Conservation (phyloP, 2,113 vertebrate species). For the Leucosticte australis region DNA sequence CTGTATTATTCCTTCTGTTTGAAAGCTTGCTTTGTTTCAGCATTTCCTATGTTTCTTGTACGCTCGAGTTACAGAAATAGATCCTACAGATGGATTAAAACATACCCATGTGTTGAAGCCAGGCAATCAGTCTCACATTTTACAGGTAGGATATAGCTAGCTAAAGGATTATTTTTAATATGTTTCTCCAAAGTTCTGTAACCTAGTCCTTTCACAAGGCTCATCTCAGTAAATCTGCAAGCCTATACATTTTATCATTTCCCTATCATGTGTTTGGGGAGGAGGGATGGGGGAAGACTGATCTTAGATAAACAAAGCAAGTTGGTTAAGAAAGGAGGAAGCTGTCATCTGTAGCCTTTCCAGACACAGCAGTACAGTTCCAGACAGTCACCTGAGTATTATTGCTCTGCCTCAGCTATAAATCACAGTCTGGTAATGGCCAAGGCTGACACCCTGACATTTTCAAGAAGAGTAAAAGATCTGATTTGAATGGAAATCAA, state of each 20-base stretch:
- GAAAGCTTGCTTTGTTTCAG: constrained; percentile 37
- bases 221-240: constrained; percentile 54
- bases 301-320: constrained; percentile 41
- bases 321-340: constrained; percentile 58
- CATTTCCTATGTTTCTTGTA: constrained; percentile 28
- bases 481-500: constrained; percentile 79
- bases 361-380: constrained; percentile 78
- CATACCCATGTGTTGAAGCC: constrained; percentile 41
- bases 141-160: constrained; percentile 50
- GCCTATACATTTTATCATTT: constrained; percentile 45
- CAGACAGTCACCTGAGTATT: constrained; percentile 88
- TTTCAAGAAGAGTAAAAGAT: constrained; percentile 78
- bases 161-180: constrained; percentile 57
- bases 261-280: constrained; percentile 30
- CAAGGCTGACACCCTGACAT: constrained; percentile 74
- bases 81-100: constrained; percentile 61
- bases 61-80: constrained; percentile 55
- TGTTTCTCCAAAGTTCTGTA: neutral
- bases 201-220: neutral
- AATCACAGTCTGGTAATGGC: constrained; percentile 72
- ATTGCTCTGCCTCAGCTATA: constrained; percentile 73
- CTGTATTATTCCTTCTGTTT: constrained; percentile 37
- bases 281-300: neutral
- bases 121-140: constrained; percentile 45
- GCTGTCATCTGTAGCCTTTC: constrained; percentile 74